Conservation (phyloP, 2,888 invertebrate genomes). For the Fissipunctia ypsillon region DNA sequence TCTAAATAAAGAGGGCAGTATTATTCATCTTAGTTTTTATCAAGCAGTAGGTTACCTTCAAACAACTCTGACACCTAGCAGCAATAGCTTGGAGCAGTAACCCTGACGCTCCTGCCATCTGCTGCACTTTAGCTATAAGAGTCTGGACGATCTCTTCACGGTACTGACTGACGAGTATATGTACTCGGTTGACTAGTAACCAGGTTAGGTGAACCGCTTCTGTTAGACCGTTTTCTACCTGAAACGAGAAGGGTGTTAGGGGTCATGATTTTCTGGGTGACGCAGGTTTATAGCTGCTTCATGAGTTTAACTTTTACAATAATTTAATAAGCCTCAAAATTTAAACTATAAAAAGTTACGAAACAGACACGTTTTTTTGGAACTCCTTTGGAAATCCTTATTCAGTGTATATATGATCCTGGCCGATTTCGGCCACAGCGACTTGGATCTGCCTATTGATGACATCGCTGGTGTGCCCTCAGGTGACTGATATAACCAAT, state of each 20-base stretch:
- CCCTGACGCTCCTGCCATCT: slow-evolving; percentile 92
- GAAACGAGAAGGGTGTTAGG: slow-evolving; percentile 28
- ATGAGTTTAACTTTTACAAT: too few relatives aligned
- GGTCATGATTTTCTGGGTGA: background rate
- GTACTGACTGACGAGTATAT: slow-evolving; percentile 92
- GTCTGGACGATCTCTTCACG: slow-evolving; percentile 91
- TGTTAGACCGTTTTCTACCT: slow-evolving; percentile 92
- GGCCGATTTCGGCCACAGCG: too few relatives aligned
- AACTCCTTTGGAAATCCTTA: too few relatives aligned
- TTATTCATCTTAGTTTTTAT: too few relatives aligned
- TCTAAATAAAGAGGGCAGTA: background rate
- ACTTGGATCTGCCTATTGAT: too few relatives aligned
- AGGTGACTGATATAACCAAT: too few relatives aligned
- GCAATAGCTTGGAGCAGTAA: slow-evolving; percentile 93
- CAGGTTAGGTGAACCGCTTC: slow-evolving; percentile 94
- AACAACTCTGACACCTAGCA: slow-evolving; percentile 91
- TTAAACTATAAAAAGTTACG: too few relatives aligned
- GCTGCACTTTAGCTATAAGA: slow-evolving; percentile 78
- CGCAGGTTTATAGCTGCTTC: too few relatives aligned
- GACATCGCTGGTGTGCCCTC: too few relatives aligned
- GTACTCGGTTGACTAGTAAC: slow-evolving; percentile 94
- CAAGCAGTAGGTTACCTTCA: slow-evolving; percentile 77
- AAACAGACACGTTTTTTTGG: too few relatives aligned
- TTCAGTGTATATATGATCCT: too few relatives aligned
- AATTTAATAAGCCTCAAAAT: too few relatives aligned